These are phyloP conservation scores for Prionailurus viverrinus DNA, from an alignment of 2,113 vertebrate genomes.

Conservation along the genomic window DNA sequence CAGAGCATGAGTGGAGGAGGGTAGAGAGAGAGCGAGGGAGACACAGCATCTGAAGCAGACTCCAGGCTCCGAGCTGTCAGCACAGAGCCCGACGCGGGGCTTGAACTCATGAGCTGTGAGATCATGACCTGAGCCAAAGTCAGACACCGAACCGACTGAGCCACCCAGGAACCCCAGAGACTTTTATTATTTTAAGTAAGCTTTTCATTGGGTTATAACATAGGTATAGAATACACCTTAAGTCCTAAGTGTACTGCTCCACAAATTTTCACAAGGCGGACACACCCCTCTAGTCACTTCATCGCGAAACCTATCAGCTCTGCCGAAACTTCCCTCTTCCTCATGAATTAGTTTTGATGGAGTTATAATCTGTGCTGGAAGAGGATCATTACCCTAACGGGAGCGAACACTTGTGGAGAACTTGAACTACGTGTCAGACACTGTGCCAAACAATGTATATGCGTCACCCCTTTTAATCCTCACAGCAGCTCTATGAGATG, in stretches of 20 bases:
- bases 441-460: not conserved
- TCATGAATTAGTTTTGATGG: constrained; percentile 12
- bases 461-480: not conserved
- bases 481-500: not conserved
- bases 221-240: not conserved
- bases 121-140: no score
- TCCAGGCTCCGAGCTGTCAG: no score
- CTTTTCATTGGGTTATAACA: not conserved
- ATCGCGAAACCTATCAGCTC: not conserved
- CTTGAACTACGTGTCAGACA: not conserved
- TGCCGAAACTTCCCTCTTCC: not conserved
- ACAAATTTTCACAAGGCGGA: not conserved
- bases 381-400: not conserved
- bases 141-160: no score
- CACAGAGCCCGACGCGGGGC: no score
- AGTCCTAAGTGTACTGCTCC: not conserved
- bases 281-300: not conserved
- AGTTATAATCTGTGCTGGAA: not conserved
- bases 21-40: no score
- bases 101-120: no score
- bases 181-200: not conserved
- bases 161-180: not conserved
- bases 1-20: no score
- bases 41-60: no score
- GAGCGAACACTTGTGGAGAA: not conserved